Evolutionary conservation across 2,113 vertebrate species (phyloP), one percentile per base, ranked within the genome.

Genomic region (Pluvianellus socialis): DNA sequence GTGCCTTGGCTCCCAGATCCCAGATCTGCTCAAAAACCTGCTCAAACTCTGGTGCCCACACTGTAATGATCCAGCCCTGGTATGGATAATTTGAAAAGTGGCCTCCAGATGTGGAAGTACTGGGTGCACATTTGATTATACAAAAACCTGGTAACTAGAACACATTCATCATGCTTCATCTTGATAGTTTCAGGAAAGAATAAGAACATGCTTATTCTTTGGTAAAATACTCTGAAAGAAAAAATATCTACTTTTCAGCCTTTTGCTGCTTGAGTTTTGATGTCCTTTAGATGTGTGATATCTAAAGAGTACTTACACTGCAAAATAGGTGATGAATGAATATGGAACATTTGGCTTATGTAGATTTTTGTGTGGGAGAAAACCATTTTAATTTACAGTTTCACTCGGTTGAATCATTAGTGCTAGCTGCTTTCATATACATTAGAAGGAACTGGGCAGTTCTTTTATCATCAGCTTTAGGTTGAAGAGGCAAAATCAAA

Each of bases 291-390:
- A 88, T 81, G 21, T 44, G 15, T 72, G 47, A 71, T 91, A 84
- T 52, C 35, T 84, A 67, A 83, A 71, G 23, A 84, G 12, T 53
- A n/a, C 56, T 94, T 74, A 56, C 55, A 33, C 15, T 67, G 22
- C 88, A 74, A 92, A 95, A 77, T 52, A 67, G 44, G 24, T 79
- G 33, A 65, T 62, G 45, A 85, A 84, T 92, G 68, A 81, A 86
- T 88, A 89, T 81, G 81, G 14, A 92, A 77, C 2, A 2, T 74
- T 74, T 92, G 33, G 19, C 84, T 94, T 89, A 95, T 94, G 84
- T 52, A 97, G 91, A 96, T 92, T 89, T 79, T 44, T 85, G 7
- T 85, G 89, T 94, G 91, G 80, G 88, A 94, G 89, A 92, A 96
- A 95, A 72, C 6, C 5, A 79, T 89, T 91, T 87, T 79, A 75